Evolutionary conservation across 2,888 invertebrate species (phyloP).

Genomic region (Ormyrus rosae): DNA sequence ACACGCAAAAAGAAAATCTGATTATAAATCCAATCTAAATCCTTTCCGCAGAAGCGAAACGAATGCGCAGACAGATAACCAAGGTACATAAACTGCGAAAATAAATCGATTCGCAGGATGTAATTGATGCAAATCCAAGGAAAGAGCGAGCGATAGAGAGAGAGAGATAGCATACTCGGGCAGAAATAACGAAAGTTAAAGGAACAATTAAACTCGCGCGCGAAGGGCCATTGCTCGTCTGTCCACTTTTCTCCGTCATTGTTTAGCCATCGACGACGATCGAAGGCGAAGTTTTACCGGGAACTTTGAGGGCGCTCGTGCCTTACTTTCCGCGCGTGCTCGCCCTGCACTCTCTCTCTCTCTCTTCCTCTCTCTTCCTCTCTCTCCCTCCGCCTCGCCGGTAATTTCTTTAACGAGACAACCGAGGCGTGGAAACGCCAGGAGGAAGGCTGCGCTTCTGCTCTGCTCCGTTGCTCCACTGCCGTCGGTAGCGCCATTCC

Average conservation of each 20-base stretch:
- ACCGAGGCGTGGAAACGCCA: slow-evolving; percentile 56
- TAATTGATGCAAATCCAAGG: slow-evolving; percentile 45
- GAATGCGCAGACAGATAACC: not conserved
- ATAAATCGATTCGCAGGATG: slow-evolving; percentile 36
- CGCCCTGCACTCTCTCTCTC: slow-evolving; percentile 10
- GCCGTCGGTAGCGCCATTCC: not conserved
- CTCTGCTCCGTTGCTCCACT: not conserved
- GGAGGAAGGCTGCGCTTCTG: not conserved
- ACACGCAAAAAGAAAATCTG: not conserved
- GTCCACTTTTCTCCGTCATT: slow-evolving; percentile 9
- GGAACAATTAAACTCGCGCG: slow-evolving; percentile 63
- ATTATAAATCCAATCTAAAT: slow-evolving; percentile 17
- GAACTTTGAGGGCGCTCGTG: slow-evolving; percentile 20
- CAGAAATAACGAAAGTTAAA: slow-evolving; percentile 64
- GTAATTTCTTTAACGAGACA: slow-evolving; percentile 61
- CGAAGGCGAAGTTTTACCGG: slow-evolving; percentile 40
- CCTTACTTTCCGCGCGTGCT: slow-evolving; percentile 17
- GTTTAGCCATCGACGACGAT: slow-evolving; percentile 57
- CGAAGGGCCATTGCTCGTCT: slow-evolving; percentile 22
- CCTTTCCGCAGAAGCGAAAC: not conserved
- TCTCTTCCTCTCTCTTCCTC: not conserved
- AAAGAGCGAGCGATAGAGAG: not conserved
- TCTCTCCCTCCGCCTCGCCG: slow-evolving; percentile 46
- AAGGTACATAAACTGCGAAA: slow-evolving; percentile 10
- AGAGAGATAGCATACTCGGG: not conserved